phyloP scores from a whole-genome alignment of 2,888 invertebrate genomes.

The Acrobasis suavella region DNA sequence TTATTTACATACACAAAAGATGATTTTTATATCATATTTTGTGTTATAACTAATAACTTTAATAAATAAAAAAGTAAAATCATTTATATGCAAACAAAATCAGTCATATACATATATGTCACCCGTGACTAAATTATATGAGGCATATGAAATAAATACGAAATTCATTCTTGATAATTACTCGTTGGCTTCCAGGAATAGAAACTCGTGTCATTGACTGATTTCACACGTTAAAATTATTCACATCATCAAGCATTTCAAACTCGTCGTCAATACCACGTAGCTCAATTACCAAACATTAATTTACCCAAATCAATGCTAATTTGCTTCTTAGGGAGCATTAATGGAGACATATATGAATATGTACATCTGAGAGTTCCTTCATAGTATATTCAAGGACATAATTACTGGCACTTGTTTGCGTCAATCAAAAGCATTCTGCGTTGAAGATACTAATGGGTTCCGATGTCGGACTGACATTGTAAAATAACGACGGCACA shows the following conservation, averaged over 20 bases:
- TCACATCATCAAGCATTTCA: neutral
- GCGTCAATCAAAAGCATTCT: slow-evolving; percentile 54
- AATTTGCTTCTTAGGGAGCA: slow-evolving; percentile 11
- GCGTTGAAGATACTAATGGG: slow-evolving; percentile 48
- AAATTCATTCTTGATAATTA: no score
- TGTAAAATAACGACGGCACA: neutral
- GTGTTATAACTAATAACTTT: no score
- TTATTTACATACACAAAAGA: no score
- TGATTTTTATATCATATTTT: no score
- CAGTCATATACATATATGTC: no score
- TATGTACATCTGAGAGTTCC: slow-evolving; percentile 24
- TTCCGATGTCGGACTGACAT: slow-evolving; percentile 32
- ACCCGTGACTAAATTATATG: no score
- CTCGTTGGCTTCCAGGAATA: neutral
- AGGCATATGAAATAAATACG: no score
- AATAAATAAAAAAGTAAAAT: no score
- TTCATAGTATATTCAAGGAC: slow-evolving; percentile 54
- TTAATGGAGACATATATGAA: slow-evolving; percentile 5
- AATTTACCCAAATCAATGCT: slow-evolving; percentile 22
- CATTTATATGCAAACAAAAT: no score
- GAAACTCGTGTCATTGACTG: neutral
- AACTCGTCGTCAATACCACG: slow-evolving; percentile 11
- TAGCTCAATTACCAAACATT: slow-evolving; percentile 18
- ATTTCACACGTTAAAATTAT: no score
- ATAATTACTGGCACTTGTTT: slow-evolving; percentile 62